Base-by-base conservation (phyloP, 2,113 vertebrate genomes). In the Callipepla californica region DNA sequence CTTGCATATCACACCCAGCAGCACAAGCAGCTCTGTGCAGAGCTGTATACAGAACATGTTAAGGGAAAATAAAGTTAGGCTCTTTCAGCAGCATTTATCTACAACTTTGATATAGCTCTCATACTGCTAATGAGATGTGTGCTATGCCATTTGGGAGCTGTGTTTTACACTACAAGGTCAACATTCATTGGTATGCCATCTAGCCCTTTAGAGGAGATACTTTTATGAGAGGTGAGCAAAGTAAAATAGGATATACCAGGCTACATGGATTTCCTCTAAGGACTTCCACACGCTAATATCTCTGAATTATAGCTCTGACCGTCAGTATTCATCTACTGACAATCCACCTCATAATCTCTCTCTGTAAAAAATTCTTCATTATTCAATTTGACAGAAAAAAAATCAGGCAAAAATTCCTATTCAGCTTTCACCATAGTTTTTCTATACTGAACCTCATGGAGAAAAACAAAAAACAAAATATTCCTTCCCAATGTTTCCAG, bases 101-200 rank as follows among this genome's bases (percentile, higher is more conserved):
- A 2, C 61, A 88, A 94, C 93, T 94, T 96, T 94, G 90, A 96
- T 95, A 85, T 92, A 70, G 68, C 55, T 90, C 36, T 88, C 38
- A 40, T 15, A 21, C 30, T 65, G 79, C 65, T 88, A 90, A 78
- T 0, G 19, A 59, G 92, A 84, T 86, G 47, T 80, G n/a, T 88
- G 82, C 58, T 82, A 63, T 72, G 90, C n/a, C 96, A 78, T 70
- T 51, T 92, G 93, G 96, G 95, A 96, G 17, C 11, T 38, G 17
- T 81, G 38, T 85, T 93, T 90, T 91, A 78, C 28, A 34, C 79
- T 65, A 38, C 25, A 74, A 80, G 79, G 80, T 51, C 82, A 77
- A 61, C 85, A 67, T 70, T 83, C 85, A 63, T 78, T 74, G 61
- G 7, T 80, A 47, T 45, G 32, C 87, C 76, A 66, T 86, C 79